Conservation (phyloP, 2,113 vertebrate species). For the Ranitomeya imitator region DNA sequence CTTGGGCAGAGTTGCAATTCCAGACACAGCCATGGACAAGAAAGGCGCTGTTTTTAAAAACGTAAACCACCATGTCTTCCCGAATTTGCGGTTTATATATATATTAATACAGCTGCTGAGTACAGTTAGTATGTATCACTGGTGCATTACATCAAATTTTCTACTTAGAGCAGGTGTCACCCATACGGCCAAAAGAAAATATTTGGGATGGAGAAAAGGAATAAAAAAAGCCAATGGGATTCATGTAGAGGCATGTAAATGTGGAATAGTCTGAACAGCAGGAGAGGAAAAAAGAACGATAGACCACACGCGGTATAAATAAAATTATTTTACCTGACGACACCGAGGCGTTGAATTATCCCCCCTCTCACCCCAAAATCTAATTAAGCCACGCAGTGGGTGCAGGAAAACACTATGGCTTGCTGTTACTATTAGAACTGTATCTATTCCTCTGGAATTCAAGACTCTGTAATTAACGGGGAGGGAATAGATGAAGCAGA, state of each 20-base stretch:
- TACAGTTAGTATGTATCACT: neutral
- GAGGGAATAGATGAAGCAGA: neutral
- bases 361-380: neutral
- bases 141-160: neutral
- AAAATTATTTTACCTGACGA: conserved; percentile 42
- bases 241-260: conserved; percentile 25
- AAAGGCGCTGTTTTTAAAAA: neutral
- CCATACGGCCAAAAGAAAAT: neutral
- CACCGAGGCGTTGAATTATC: conserved; percentile 32
- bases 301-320: conserved; percentile 6
- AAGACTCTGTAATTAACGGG: conserved; percentile 20
- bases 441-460: conserved; percentile 29
- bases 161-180: neutral
- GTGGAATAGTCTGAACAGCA: neutral
- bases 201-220: neutral
- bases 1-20: neutral
- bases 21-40: neutral
- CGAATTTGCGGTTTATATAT: neutral
- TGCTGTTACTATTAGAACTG: conserved; percentile 27
- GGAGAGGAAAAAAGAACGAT: neutral
- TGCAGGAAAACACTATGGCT: conserved; percentile 11
- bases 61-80: neutral
- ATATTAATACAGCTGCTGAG: neutral
- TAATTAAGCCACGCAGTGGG: conserved; percentile 44
- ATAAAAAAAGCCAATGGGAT: neutral